Evolutionary conservation across 2,797 vertebrate genomes (phyloP).

Genomic region (Poliocrania exsul): DNA sequence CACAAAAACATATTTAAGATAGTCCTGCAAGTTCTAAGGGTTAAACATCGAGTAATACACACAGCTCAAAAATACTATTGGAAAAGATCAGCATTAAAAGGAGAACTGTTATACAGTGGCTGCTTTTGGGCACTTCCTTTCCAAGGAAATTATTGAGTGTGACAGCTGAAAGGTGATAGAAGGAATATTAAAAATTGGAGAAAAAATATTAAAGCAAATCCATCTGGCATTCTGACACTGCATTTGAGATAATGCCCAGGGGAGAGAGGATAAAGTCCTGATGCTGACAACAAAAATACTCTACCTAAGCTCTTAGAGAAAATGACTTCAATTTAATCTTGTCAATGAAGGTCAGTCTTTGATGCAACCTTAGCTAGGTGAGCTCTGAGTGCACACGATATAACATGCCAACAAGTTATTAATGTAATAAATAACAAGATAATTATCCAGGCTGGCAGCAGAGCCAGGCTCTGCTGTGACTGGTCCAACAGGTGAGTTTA

Average conservation of each 20-base stretch:
- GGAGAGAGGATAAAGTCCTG: constrained; percentile 48
- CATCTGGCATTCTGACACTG: constrained; percentile 36
- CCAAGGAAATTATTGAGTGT: not conserved
- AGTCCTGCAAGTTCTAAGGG: not conserved
- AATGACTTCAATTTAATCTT: constrained; percentile 63
- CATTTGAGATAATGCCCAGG: constrained; percentile 50
- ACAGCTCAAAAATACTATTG: not conserved
- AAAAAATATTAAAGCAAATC: constrained; percentile 26
- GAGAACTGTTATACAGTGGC: not conserved
- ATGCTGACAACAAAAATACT: constrained; percentile 61
- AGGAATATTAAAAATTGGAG: constrained; percentile 62
- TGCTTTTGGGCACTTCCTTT: not conserved
- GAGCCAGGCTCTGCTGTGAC: not conserved
- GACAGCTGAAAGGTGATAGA: constrained; percentile 50
- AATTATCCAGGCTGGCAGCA: constrained; percentile 7
- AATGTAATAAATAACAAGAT: constrained; percentile 35
- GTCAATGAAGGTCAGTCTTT: constrained; percentile 55
- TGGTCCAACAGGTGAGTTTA: not conserved
- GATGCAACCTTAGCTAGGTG: constrained; percentile 35
- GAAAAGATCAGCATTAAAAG: not conserved
- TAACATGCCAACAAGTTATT: not conserved
- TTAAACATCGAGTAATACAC: not conserved
- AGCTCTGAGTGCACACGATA: not conserved
- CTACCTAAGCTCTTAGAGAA: constrained; percentile 26
- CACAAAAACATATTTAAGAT: not conserved